Evolutionary conservation across 2,113 vertebrate species (phyloP), one percentile per base, ranked within the genome.

Genomic region (Marmota flaviventris): DNA sequence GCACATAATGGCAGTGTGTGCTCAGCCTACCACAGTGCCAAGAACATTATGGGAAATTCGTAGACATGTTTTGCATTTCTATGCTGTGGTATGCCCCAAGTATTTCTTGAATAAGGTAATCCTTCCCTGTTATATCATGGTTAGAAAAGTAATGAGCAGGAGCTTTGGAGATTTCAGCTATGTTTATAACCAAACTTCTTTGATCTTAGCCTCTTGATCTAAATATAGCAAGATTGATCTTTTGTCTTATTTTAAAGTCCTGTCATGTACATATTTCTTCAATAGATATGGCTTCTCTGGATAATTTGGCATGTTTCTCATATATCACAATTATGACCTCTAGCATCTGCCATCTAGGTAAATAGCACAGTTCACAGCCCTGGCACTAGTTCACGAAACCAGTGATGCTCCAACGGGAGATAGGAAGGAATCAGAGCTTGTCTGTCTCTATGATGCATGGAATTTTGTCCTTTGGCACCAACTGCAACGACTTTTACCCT

Each of bases 391-490:
- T 8, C 6, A 24, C 4, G 17, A 29, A 11, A 34, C 1, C 3
- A 58, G 4, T 11, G 1, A 76, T 22, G 2, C 24, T 13, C 34
- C 8, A 29, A 1, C 14, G 0, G 2, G 0, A 4, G 6, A 58
- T 6, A 1, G 53, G 1, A 27, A 0, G 0, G 9, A 8, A 51
- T 17, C 2, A 61, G 16, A 67, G 51, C 2, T 11, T 34, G 2
- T 45, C 16, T 51, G 37, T 86, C 8, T 63, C 8, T n/a, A 32
- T 39, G 5, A 0, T 51, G 27, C 5, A 7, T 2, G 42, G 2
- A 2, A 61, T 1, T 22, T 14, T 3, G 29, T 83, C 32, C 22
- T 77, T 65, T 16, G 42, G 10, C 8, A 61, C 8, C 9, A 12
- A 65, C 20, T 32, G 2, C 14, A 61, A 2, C 42, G 18, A 22